Percentiles rank a stretch among this genome's conserved stretches.
Conservation (phyloP, 2,797 vertebrate species). For the Helarctos malayanus region DNA sequence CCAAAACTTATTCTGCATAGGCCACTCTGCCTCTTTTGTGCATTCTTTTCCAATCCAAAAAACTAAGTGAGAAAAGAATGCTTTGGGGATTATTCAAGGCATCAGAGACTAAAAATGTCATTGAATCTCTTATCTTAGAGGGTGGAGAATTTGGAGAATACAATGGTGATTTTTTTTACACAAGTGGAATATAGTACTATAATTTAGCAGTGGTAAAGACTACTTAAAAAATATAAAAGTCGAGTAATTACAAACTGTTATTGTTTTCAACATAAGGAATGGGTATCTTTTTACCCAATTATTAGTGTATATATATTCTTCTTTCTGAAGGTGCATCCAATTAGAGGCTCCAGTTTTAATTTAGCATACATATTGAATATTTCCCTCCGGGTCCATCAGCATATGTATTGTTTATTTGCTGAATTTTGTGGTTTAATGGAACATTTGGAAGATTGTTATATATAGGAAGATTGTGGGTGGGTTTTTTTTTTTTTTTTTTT, state of each 20-base stretch:
- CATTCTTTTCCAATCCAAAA: background rate
- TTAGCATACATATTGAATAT: background rate
- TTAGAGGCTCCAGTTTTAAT: background rate
- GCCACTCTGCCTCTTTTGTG: background rate
- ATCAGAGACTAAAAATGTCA: background rate
- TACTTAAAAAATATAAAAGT: background rate
- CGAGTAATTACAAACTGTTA: background rate
- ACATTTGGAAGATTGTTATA: background rate
- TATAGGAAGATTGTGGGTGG: background rate
- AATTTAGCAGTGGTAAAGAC: background rate
- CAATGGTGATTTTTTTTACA: constrained; percentile 11
- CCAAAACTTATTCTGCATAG: background rate
- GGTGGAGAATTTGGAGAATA: background rate
- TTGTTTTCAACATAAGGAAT: background rate
- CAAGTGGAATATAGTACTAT: background rate
- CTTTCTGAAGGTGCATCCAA: background rate
- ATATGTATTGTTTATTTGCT: background rate
- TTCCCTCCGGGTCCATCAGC: background rate
- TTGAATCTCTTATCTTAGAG: background rate
- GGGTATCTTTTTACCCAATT: background rate
- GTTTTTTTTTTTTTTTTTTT: too few species aligned
- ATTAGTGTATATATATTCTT: background rate
- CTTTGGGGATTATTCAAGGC: background rate
- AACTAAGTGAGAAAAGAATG: background rate
- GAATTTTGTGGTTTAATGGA: background rate